Conservation (phyloP, 2,888 invertebrate species). For the Drosophila hamatofila region DNA sequence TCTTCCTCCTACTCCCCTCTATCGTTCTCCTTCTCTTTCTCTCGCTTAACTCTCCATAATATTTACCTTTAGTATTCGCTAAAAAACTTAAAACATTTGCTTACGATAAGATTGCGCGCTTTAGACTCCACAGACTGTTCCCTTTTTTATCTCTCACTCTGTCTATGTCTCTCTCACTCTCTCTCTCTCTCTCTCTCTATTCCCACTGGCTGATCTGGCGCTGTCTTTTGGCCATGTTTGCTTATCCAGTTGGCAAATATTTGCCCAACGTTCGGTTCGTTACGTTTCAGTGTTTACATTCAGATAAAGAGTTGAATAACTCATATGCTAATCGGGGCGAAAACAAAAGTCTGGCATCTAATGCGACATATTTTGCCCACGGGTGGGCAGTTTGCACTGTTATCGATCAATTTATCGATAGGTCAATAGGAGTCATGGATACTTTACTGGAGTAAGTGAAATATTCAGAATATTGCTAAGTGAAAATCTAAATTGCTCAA, state of each 20-base stretch:
- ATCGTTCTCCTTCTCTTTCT: neutral
- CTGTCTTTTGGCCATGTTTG: slow-evolving; percentile 28
- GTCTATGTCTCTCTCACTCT: neutral
- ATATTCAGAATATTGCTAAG: too few relatives aligned
- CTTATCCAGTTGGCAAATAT: slow-evolving; percentile 40
- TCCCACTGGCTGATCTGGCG: slow-evolving; percentile 22
- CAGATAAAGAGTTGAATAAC: slow-evolving; percentile 48
- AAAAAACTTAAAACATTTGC: slow-evolving; percentile 52
- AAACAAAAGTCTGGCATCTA: slow-evolving; percentile 6
- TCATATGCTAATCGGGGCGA: slow-evolving; percentile 16
- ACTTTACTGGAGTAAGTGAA: too few relatives aligned
- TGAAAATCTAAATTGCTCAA: too few relatives aligned
- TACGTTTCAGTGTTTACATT: slow-evolving; percentile 16
- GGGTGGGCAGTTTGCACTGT: neutral
- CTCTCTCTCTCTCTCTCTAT: neutral
- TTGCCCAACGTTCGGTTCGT: slow-evolving; percentile 22
- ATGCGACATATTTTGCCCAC: slow-evolving; percentile 8
- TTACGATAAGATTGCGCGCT: slow-evolving; percentile 53
- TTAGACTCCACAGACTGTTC: neutral
- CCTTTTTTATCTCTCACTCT: neutral
- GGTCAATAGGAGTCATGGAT: neutral
- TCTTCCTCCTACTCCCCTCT: neutral
- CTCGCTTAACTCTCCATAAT: neutral
- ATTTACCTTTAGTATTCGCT: slow-evolving; percentile 19
- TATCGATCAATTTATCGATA: slow-evolving; percentile 35